Evolutionary conservation across 1,140 invertebrate genomes (phyloP).

Genomic region (Sitophilus oryzae): DNA sequence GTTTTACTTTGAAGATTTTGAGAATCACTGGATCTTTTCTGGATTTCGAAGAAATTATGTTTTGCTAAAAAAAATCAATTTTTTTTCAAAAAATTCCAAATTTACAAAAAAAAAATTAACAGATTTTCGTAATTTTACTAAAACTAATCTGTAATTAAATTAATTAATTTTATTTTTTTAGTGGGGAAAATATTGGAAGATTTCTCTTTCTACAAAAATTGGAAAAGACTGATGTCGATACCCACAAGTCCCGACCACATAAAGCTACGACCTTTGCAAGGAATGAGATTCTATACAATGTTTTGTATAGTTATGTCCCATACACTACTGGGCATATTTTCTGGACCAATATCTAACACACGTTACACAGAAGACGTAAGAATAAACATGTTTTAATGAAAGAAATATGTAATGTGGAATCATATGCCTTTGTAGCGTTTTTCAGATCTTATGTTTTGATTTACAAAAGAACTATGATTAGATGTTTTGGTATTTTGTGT

Average conservation of each 20-base stretch:
- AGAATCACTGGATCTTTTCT: too few species aligned
- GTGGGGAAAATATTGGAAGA: slow-evolving; percentile 22
- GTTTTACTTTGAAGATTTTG: too few species aligned
- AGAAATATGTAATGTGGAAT: background rate
- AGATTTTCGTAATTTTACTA: background rate
- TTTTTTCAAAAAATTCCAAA: too few species aligned
- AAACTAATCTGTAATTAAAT: background rate
- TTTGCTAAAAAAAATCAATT: too few species aligned
- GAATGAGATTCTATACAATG: slow-evolving; percentile 33
- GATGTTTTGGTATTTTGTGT: too few species aligned
- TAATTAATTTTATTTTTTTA: slow-evolving; percentile 17
- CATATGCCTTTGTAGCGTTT: background rate
- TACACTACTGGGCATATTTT: slow-evolving; percentile 25
- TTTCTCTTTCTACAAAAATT: slow-evolving; percentile 33
- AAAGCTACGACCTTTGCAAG: slow-evolving; percentile 29
- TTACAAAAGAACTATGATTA: too few species aligned
- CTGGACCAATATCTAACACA: slow-evolving; percentile 27
- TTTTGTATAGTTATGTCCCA: slow-evolving; percentile 29
- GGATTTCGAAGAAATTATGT: too few species aligned
- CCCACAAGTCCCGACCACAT: slow-evolving; percentile 20
- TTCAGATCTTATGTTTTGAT: background rate
- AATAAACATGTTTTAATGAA: background rate
- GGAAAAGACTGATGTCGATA: slow-evolving; percentile 21
- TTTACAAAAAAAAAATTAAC: too few species aligned
- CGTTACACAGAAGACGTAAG: slow-evolving; percentile 30